Evolutionary conservation across 1,140 invertebrate genomes (phyloP).

Genomic region (Harlomillsia oculata): DNA sequence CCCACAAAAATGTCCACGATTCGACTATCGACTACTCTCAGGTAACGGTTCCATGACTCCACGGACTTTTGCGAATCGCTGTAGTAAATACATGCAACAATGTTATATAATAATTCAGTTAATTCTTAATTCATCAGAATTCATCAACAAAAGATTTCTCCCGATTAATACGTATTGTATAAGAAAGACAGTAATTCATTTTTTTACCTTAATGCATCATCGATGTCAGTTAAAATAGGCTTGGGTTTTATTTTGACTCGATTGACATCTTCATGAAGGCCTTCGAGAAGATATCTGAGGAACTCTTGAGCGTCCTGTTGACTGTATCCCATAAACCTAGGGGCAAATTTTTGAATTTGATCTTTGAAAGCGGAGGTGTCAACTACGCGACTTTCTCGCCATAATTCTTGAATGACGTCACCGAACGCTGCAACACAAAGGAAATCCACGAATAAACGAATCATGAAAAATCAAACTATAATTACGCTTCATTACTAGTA

Average conservation of each 20-base stretch:
- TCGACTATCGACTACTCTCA: constrained; percentile 72
- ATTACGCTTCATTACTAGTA: no score
- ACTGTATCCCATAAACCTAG: constrained; percentile 58
- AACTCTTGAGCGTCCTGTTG: constrained; percentile 64
- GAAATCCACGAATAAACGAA: no score
- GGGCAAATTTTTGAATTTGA: constrained; percentile 80
- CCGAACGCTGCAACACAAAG: constrained; percentile 65
- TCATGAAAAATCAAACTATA: no score
- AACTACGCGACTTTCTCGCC: constrained; percentile 61
- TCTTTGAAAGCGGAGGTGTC: constrained; percentile 69
- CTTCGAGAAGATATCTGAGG: constrained; percentile 81
- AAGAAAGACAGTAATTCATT: no score
- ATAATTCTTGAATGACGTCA: constrained; percentile 75
- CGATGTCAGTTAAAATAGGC: constrained; percentile 64
- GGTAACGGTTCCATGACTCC: constrained; percentile 80
- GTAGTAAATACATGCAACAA: no score
- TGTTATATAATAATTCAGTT: neutral
- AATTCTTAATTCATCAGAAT: no score
- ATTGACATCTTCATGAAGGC: constrained; percentile 90
- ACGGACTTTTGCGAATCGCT: constrained; percentile 70
- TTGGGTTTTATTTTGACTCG: constrained; percentile 61
- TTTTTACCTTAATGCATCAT: constrained; percentile 65
- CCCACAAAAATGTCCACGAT: constrained; percentile 92
- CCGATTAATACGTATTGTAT: no score
- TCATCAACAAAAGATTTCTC: no score